Conservation (phyloP, 2,888 invertebrate species). For the Phasia obesa region DNA sequence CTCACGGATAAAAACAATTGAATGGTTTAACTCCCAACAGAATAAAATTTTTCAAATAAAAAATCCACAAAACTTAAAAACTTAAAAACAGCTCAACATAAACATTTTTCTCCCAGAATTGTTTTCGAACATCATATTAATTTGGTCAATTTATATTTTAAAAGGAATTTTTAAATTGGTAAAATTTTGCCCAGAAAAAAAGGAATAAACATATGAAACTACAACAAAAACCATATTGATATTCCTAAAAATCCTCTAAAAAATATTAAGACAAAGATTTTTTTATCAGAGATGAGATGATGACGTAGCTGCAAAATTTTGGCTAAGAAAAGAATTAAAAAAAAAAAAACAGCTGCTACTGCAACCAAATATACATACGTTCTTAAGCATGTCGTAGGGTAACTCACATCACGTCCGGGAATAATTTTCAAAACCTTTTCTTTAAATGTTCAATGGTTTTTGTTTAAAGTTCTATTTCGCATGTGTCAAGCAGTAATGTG, state of each 20-base stretch:
- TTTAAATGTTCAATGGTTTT: constrained; percentile 54
- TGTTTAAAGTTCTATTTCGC: constrained; percentile 42
- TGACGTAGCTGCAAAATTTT: constrained; percentile 48
- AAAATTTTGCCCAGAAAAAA: constrained; percentile 70
- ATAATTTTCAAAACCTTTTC: constrained; percentile 63
- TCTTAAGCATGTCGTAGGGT: constrained; percentile 41
- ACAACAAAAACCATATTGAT: constrained; percentile 61
- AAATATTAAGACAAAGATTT: constrained; percentile 57
- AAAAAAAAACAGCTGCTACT: constrained; percentile 53
- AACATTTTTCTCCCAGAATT: constrained; percentile 82
- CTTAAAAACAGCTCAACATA: constrained; percentile 60
- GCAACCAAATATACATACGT: constrained; percentile 7
- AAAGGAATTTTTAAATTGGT: constrained; percentile 83
- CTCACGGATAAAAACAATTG: constrained; percentile 45
- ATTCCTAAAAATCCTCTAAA: constrained; percentile 54
- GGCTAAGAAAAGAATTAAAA: constrained; percentile 31
- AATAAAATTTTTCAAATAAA: constrained; percentile 24
- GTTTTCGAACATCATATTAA: constrained; percentile 81
- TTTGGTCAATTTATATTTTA: constrained; percentile 83
- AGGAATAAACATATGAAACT: constrained; percentile 15
- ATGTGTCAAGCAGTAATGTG: constrained; percentile 9
- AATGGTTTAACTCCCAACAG: constrained; percentile 32
- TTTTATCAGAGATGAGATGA: constrained; percentile 47
- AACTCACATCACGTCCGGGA: constrained; percentile 30
- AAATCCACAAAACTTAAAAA: not conserved